These are phyloP conservation scores for Onthophagus sagittarius DNA, from an alignment of 2,888 invertebrate genomes.

Conservation along the genomic window DNA sequence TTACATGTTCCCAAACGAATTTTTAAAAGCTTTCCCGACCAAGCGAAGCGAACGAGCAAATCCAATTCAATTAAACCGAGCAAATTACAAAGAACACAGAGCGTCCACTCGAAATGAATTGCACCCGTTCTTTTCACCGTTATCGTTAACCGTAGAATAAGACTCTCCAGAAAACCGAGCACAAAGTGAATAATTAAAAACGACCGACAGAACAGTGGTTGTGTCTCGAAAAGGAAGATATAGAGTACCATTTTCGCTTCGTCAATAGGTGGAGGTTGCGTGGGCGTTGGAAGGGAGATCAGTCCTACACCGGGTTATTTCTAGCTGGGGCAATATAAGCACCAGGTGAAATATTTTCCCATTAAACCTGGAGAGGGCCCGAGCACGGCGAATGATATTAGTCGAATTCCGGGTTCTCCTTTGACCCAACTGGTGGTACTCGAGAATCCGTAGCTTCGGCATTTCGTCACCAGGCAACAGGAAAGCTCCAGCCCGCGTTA, in stretches of 20 bases:
- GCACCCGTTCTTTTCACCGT: not conserved
- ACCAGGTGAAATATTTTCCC: slow-evolving; percentile 32
- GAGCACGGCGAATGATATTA: slow-evolving; percentile 28
- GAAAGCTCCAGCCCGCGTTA: slow-evolving; percentile 3
- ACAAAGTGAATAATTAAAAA: slow-evolving; percentile 13
- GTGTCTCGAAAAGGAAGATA: not conserved
- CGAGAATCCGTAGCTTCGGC: slow-evolving; percentile 17
- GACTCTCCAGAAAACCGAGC: not conserved
- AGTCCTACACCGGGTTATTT: not conserved
- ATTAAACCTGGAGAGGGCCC: slow-evolving; percentile 15
- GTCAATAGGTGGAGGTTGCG: not conserved
- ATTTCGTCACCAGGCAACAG: slow-evolving; percentile 24
- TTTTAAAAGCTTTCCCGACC: not conserved
- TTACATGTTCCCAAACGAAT: not conserved
- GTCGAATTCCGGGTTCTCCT: slow-evolving; percentile 31
- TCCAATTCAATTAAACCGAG: slow-evolving; percentile 6
- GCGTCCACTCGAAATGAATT: not conserved
- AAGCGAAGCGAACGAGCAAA: not conserved
- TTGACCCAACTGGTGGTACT: slow-evolving; percentile 26
- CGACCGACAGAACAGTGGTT: not conserved
- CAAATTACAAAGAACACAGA: slow-evolving; percentile 4
- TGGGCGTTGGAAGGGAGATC: not conserved
- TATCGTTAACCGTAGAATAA: not conserved
- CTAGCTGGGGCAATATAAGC: slow-evolving; percentile 26
- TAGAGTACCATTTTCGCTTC: not conserved